A percentile compares a stretch with the other conserved stretches of the same genome.
These are phyloP conservation scores for Xanthia togata DNA, from an alignment of 2,888 invertebrate genomes.

Conservation along the genomic window DNA sequence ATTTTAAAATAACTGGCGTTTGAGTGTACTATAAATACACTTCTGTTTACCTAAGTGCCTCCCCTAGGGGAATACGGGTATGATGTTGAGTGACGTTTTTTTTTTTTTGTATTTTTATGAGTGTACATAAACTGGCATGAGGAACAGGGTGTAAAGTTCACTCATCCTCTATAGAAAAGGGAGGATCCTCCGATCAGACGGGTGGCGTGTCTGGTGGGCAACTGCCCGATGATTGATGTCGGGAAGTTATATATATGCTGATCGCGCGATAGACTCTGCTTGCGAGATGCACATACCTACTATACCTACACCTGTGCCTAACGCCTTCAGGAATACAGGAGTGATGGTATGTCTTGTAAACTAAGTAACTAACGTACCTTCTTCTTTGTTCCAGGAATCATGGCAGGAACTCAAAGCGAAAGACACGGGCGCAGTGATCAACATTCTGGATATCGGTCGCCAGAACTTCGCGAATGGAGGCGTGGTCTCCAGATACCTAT, in stretches of 20 bases:
- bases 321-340: background rate
- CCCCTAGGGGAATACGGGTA: background rate
- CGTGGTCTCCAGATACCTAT: conserved; percentile 90
- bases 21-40: background rate
- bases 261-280: no score
- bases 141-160: no score
- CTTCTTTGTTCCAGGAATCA: conserved; percentile 88
- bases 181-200: no score
- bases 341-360: background rate
- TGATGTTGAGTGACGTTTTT: background rate
- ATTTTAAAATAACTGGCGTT: background rate
- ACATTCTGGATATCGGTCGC: conserved; percentile 91
- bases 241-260: no score
- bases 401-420: conserved; percentile 90
- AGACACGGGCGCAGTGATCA: conserved; percentile 91
- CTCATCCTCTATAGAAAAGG: no score
- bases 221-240: no score
- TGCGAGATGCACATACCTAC: no score
- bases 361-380: background rate
- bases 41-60: background rate
- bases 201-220: no score
- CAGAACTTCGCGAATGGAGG: conserved; percentile 89
- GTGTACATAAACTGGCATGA: background rate
- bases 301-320: background rate
- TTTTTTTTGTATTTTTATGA: background rate